Evolutionary conservation across 2,113 vertebrate species (phyloP), one percentile per base, ranked within the genome.

Genomic region (Synchiropus splendidus): DNA sequence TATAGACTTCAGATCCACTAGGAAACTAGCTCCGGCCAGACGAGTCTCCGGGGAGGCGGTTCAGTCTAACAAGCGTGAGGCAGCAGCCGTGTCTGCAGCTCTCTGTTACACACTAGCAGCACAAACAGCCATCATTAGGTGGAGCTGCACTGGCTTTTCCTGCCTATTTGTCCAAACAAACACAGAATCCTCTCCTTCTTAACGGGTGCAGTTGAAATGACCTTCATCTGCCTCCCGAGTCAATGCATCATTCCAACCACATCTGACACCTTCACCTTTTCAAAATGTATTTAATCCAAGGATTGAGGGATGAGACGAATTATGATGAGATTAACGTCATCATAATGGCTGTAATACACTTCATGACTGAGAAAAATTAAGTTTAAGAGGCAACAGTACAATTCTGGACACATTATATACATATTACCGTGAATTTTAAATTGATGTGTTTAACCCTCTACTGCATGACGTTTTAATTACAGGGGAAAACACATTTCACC

Each of bases 51-150:
- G 76, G 72, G 76, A 72, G 42, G 70, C 12, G 34, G 36, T 46
- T 54, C 56, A 63, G 76, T 46, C 70, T 79, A 81, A 79, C 79
- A 74, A 79, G 76, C 70, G 21, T 30, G 66, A 71, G 73, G 70
- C 72, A 55, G 69, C 63, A 49, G 70, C 70, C 53, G 53, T 54
- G 64, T 70, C 65, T 60, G 18, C 58, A 31, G 64, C 74, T 64
- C 62, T 42, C 61, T 39, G 70, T 81, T 75, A 78, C 75, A 74
- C 69, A 60, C 61, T 67, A 74, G 64, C 64, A 74, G 66, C 78
- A 82, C 75, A 77, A 76, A 77, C 71, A 75, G 67, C 50, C 78
- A 70, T 79, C 77, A 79, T 81, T 81, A 81, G 75, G n/a, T n/a
- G 68, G 69, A 70, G 62, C 68, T 59, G 64, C 56, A 69, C 42